phyloP scores from a whole-genome alignment of 1,140 invertebrate species.

The Formica exsecta region DNA sequence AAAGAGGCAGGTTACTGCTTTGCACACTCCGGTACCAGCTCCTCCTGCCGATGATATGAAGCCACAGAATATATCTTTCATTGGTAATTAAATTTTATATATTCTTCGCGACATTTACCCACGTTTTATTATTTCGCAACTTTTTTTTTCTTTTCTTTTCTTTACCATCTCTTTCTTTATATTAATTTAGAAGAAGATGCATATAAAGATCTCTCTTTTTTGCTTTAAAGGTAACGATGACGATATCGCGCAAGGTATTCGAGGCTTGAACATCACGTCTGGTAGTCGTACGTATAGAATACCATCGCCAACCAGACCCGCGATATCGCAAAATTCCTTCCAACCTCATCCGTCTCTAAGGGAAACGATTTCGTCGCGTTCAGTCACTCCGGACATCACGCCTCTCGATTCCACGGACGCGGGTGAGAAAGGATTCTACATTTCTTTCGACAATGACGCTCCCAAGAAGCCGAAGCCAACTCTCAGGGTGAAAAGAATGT shows the following conservation, averaged over 20 bases:
- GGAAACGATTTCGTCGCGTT: constrained; percentile 84
- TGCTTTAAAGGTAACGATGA: constrained; percentile 85
- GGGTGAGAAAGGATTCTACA: constrained; percentile 96
- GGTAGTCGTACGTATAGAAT: constrained; percentile 95
- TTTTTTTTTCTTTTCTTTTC: background rate
- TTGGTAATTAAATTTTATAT: constrained; percentile 88
- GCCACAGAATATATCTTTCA: constrained; percentile 96
- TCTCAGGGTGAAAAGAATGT: constrained; percentile 91
- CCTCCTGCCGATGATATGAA: constrained; percentile 94
- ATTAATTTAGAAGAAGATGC: constrained; percentile 4
- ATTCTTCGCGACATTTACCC: background rate
- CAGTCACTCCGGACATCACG: constrained; percentile 79
- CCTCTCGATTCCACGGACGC: constrained; percentile 86
- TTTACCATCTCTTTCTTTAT: background rate
- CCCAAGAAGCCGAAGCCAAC: constrained; percentile 96
- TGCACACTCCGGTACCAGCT: constrained; percentile 88
- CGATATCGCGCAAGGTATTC: constrained; percentile 89
- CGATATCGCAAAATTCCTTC: constrained; percentile 91
- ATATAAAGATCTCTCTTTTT: constrained; percentile 28
- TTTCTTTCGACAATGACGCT: constrained; percentile 95
- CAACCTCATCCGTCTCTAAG: constrained; percentile 87
- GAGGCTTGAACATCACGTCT: constrained; percentile 93
- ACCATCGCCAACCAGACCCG: constrained; percentile 92
- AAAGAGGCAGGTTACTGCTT: constrained; percentile 84
- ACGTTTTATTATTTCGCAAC: background rate